Evolutionary conservation across 1,140 invertebrate species (phyloP).

Genomic region (Antheraea pernyi): DNA sequence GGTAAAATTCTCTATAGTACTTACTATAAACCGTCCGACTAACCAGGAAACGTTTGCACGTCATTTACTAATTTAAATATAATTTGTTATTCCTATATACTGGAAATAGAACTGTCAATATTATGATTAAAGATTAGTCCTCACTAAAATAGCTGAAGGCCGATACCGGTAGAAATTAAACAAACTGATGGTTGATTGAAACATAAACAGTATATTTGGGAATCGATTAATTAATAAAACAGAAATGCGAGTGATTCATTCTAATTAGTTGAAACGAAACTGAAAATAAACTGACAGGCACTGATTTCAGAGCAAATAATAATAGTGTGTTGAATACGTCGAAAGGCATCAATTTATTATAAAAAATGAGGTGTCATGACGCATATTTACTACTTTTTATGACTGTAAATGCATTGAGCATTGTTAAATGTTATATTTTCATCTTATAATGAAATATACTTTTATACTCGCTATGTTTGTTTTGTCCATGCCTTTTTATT

Average conservation of each 20-base stretch:
- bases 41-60: neutral
- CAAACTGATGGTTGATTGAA: constrained; percentile 11
- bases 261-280: neutral
- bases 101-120: neutral
- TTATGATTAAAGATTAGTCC: constrained; percentile 16
- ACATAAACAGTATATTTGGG: constrained; percentile 2
- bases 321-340: too few species aligned
- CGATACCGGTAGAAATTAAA: constrained; percentile 1
- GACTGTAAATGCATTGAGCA: too few species aligned
- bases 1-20: neutral
- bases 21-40: neutral
- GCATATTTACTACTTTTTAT: too few species aligned
- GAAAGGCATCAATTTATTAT: too few species aligned
- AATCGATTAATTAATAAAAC: neutral
- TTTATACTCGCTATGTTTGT: too few species aligned
- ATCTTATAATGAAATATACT: too few species aligned
- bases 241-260: neutral
- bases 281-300: neutral
- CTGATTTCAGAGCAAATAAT: too few species aligned
- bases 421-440: too few species aligned
- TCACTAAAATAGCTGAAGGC: constrained; percentile 21
- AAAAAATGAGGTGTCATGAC: too few species aligned
- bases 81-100: neutral
- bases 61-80: neutral
- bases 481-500: too few species aligned